A percentile compares a stretch with the other conserved stretches of the same genome.
Conservation (phyloP, 2,113 vertebrate species). For the Engraulis encrasicolus region DNA sequence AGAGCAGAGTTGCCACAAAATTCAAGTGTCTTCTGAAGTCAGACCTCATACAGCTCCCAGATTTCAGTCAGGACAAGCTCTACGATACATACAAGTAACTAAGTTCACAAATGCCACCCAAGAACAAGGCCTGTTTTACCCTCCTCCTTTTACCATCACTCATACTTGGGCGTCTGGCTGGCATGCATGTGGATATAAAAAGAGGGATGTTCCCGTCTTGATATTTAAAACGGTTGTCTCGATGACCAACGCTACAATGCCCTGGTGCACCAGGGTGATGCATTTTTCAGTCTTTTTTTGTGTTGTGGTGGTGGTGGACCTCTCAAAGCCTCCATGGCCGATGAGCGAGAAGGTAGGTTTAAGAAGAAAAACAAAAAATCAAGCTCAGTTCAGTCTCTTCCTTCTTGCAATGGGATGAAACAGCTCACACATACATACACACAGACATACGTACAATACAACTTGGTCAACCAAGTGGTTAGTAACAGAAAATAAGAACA, state of each 20-base stretch:
- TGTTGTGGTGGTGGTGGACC: not conserved
- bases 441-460: not conserved
- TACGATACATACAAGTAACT: not conserved
- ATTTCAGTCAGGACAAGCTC: not conserved
- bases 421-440: constrained; percentile 28
- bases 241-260: constrained; percentile 9
- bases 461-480: constrained; percentile 36
- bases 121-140: not conserved
- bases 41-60: not conserved
- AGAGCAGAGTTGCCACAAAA: not conserved
- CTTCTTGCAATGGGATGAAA: constrained; percentile 4
- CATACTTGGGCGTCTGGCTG: not conserved
- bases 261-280: constrained; percentile 7
- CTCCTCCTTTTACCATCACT: not conserved
- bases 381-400: not conserved
- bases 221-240: constrained; percentile 72
- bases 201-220: not conserved
- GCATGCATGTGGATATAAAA: constrained; percentile 41
- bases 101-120: not conserved
- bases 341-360: constrained; percentile 4
- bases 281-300: too few species aligned
- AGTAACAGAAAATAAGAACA: constrained; percentile 34
- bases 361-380: too few species aligned
- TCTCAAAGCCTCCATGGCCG: not conserved
- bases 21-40: not conserved